Evolutionary conservation across 2,888 invertebrate species (phyloP).

Genomic region (Thalpophila matura): DNA sequence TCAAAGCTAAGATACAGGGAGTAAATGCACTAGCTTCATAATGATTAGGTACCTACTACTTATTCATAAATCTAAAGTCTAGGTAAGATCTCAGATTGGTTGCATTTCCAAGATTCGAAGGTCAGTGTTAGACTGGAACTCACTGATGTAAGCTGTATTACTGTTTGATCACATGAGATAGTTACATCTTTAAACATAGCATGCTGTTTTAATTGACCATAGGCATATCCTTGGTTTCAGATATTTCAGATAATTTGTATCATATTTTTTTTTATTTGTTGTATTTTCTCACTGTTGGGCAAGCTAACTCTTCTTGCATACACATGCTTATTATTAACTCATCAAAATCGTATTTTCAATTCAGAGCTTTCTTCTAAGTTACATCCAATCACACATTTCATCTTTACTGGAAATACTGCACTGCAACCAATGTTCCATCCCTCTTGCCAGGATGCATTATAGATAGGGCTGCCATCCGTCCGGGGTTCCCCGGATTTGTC

Average conservation of each 20-base stretch:
- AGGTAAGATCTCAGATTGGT: constrained; percentile 11
- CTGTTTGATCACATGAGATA: constrained; percentile 20
- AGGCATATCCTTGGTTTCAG: background rate
- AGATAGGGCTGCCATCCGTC: no score
- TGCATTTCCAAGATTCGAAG: constrained; percentile 18
- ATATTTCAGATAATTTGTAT: background rate
- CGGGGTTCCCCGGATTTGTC: no score
- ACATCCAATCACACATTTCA: no score
- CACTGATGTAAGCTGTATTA: constrained; percentile 30
- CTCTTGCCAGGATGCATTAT: no score
- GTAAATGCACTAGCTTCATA: background rate
- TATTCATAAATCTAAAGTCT: constrained; percentile 1
- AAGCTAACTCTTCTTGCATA: no score
- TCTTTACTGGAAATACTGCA: no score
- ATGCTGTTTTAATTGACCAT: constrained; percentile 4
- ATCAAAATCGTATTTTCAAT: background rate
- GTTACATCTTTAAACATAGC: constrained; percentile 13
- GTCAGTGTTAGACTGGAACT: constrained; percentile 12
- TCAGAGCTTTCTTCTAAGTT: background rate
- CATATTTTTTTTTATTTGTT: constrained; percentile 1
- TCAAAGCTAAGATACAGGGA: background rate
- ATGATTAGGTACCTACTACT: background rate
- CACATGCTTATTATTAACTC: background rate
- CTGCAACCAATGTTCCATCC: no score
- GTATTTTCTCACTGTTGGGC: background rate